These are phyloP conservation scores for Myotis brandtii DNA, from an alignment of 2,113 vertebrate species.

Conservation along the genomic window DNA sequence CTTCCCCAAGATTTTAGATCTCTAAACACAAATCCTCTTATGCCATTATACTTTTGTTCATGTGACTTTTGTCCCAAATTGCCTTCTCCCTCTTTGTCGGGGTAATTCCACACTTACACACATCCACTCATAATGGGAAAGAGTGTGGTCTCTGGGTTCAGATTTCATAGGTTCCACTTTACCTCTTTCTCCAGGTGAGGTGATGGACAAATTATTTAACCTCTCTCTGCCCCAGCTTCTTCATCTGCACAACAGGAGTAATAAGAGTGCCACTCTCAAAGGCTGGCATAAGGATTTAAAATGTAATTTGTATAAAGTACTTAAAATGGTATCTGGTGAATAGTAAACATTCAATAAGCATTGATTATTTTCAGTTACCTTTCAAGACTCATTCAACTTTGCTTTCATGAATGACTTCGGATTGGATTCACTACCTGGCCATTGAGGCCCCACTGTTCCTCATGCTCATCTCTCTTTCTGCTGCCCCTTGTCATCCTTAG, in stretches of 20 bases:
- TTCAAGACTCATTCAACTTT: neutral
- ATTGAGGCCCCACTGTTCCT: rapidly evolving
- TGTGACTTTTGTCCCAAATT: neutral
- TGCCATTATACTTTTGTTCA: neutral
- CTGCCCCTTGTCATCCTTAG: neutral
- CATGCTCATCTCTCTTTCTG: neutral
- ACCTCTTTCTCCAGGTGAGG: neutral
- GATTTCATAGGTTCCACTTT: neutral
- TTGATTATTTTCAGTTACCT: neutral
- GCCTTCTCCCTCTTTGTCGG: neutral
- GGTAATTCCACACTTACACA: neutral
- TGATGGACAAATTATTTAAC: neutral
- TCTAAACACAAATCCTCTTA: neutral
- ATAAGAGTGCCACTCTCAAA: neutral
- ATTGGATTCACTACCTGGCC: neutral
- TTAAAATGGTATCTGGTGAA: neutral
- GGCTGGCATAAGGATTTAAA: neutral
- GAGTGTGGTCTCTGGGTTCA: neutral
- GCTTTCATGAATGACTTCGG: neutral
- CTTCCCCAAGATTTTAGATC: neutral
- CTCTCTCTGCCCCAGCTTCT: neutral
- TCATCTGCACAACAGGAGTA: neutral
- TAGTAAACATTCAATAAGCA: neutral
- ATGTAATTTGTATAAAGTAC: neutral
- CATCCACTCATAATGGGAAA: too few relatives aligned